Conservation (phyloP, 1,140 invertebrate genomes). For the Cylas formicarius region DNA sequence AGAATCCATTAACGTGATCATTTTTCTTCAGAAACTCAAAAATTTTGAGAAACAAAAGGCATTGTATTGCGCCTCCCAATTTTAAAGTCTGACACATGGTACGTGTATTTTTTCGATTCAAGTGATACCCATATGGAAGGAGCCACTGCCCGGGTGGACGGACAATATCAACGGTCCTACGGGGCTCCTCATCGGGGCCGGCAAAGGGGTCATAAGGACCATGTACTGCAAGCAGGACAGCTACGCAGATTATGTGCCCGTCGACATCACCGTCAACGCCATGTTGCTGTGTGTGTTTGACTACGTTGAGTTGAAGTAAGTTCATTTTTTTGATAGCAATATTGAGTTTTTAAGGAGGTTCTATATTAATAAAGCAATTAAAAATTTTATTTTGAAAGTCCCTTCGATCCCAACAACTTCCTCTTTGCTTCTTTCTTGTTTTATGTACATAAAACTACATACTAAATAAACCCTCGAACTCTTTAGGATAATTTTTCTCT, state of each 20-base stretch:
- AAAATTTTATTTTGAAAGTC: too few species aligned
- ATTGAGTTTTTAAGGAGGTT: too few species aligned
- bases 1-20: too few species aligned
- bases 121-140: conserved; percentile 74
- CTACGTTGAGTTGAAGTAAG: conserved; percentile 43
- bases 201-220: conserved; percentile 77
- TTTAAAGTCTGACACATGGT: neutral
- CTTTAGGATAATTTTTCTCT: conserved; percentile 4
- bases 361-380: too few species aligned
- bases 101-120: conserved; percentile 25
- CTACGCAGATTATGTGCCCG: conserved; percentile 80
- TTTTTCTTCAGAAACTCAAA: too few species aligned
- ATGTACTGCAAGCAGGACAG: conserved; percentile 72
- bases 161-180: conserved; percentile 89
- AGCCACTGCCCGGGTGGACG: conserved; percentile 83
- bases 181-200: conserved; percentile 66
- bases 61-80: neutral
- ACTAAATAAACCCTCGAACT: conserved; percentile 35
- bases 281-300: conserved; percentile 65
- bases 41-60: too few species aligned
- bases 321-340: too few species aligned
- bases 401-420: too few species aligned
- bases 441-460: too few species aligned
- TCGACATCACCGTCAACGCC: conserved; percentile 73
- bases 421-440: too few species aligned